Evolutionary conservation across 2,113 vertebrate species (phyloP).

Genomic region (Muntiacus muntjak): DNA sequence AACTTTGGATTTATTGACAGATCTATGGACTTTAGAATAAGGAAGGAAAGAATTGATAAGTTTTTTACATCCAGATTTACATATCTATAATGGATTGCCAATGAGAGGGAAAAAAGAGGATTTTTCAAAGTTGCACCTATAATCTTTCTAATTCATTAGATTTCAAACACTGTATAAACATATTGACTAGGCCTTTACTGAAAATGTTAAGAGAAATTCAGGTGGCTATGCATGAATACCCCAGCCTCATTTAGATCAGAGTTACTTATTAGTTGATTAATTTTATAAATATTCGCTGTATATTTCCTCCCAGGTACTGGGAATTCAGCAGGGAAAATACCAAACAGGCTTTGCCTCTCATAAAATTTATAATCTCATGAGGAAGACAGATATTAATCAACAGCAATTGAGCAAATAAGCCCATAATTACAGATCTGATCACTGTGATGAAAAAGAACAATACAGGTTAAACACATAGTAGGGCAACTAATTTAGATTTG

Average conservation of each 20-base stretch:
- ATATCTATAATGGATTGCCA: neutral
- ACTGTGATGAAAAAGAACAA: neutral
- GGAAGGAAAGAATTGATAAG: neutral
- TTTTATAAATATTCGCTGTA: neutral
- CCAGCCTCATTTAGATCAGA: neutral
- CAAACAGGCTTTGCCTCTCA: neutral
- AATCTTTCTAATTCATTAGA: neutral
- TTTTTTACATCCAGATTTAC: neutral
- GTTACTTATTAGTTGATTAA: neutral
- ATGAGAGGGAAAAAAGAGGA: neutral
- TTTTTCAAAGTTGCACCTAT: neutral
- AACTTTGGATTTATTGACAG: neutral
- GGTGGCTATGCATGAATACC: neutral
- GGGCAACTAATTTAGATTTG: neutral
- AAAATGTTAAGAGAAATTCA: neutral
- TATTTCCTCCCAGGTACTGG: neutral
- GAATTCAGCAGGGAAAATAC: neutral
- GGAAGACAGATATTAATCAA: neutral
- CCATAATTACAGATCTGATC: neutral
- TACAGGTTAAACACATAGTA: neutral
- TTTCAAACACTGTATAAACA: neutral
- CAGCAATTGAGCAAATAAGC: neutral
- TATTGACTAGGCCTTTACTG: neutral
- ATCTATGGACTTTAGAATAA: neutral
- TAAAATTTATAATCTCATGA: neutral